Evolutionary conservation across 2,888 invertebrate species (phyloP).

Genomic region (Eristalinus sepulchralis): DNA sequence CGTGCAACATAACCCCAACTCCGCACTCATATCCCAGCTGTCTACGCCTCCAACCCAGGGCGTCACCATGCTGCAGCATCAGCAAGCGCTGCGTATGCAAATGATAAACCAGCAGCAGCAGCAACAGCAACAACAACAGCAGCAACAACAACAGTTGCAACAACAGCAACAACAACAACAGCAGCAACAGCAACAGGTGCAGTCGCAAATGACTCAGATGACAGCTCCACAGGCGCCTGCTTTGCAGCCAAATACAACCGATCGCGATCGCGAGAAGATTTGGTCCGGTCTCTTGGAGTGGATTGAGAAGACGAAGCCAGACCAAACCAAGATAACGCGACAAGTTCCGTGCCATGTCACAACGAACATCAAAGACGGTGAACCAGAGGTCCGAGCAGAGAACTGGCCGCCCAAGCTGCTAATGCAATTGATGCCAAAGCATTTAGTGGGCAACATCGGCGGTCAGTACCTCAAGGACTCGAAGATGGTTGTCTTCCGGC

Average conservation of each 20-base stretch:
- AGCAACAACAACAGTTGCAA: conserved; percentile 74
- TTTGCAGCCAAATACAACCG: conserved; percentile 60
- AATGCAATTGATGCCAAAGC: conserved; percentile 97
- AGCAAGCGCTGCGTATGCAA: conserved; percentile 77
- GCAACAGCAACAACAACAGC: conserved; percentile 72
- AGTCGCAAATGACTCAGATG: conserved; percentile 75
- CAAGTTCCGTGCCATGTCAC: conserved; percentile 90
- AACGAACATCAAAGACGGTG: conserved; percentile 88
- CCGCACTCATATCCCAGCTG: conserved; percentile 84
- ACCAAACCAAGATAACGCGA: conserved; percentile 88
- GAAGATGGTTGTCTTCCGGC: conserved; percentile 94
- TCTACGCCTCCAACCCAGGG: conserved; percentile 83
- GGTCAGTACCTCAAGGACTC: conserved; percentile 94
- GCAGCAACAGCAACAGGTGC: conserved; percentile 71
- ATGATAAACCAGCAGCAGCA: conserved; percentile 80
- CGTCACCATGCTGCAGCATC: conserved; percentile 75
- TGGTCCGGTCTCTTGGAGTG: conserved; percentile 95
- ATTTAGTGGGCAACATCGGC: conserved; percentile 93
- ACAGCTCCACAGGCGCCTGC: conserved; percentile 73
- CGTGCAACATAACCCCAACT: conserved; percentile 80
- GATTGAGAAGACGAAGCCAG: conserved; percentile 94
- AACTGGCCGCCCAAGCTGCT: conserved; percentile 96
- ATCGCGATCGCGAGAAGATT: conserved; percentile 80
- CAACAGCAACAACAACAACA: conserved; percentile 73
- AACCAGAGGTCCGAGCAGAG: conserved; percentile 94